A percentile compares a stretch with the other conserved stretches of the same genome.
phyloP scores from a whole-genome alignment of 37 sponge, comb jelly and placozoan species.

The Corticium candelabrum region DNA sequence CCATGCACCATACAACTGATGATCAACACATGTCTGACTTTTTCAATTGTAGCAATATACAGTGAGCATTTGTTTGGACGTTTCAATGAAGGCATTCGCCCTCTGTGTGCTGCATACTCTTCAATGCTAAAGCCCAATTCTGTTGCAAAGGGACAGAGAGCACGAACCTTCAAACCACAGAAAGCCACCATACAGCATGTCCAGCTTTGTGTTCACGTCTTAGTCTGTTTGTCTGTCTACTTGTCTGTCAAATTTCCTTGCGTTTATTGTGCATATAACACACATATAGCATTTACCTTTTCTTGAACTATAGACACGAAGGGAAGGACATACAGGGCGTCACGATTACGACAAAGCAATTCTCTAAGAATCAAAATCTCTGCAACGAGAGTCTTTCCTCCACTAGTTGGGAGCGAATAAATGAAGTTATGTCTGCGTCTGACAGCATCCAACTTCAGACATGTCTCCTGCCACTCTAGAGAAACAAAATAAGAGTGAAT shows the following conservation, averaged over 20 bases:
- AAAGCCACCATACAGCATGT: too few relatives aligned
- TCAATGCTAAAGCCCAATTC: conserved; percentile 73
- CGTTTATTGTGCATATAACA: too few relatives aligned
- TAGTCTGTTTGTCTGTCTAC: too few relatives aligned
- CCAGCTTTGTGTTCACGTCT: too few relatives aligned
- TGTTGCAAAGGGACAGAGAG: conserved; percentile 60
- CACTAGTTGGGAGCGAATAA: conserved; percentile 87
- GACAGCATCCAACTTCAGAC: too few relatives aligned
- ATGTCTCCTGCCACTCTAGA: not conserved
- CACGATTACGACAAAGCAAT: conserved; percentile 35
- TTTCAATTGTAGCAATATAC: conserved; percentile 92
- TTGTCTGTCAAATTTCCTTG: too few relatives aligned
- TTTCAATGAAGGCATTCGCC: conserved; percentile 69
- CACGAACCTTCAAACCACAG: conserved; percentile 53
- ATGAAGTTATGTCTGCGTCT: conserved; percentile 58
- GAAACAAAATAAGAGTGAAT: not conserved
- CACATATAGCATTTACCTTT: conserved; percentile 61
- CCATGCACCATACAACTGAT: too few relatives aligned
- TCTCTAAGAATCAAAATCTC: conserved; percentile 78
- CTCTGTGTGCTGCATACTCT: conserved; percentile 82
- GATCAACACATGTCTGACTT: too few relatives aligned
- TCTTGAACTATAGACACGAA: conserved; percentile 92
- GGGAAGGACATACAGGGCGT: conserved; percentile 77
- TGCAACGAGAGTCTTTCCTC: conserved; percentile 94
- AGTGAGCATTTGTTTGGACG: conserved; percentile 50